Percentiles rank a stretch among this genome's conserved stretches.
phyloP scores from a whole-genome alignment of 1,140 invertebrate genomes.

The Pentalonia nigronervosa region DNA sequence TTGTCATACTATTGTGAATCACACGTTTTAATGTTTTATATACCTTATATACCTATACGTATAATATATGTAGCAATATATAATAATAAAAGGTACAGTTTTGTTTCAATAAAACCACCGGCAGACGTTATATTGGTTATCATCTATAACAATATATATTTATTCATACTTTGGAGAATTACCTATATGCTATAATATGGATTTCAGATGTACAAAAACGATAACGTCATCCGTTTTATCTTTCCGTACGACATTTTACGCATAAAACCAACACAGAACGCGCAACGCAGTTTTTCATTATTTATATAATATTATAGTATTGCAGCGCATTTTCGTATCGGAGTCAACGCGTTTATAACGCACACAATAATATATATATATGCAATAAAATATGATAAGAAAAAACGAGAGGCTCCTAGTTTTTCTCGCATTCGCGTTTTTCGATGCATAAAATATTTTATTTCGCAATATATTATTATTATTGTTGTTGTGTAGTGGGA shows the following conservation, averaged over 20 bases:
- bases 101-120: background rate
- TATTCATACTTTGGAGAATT: background rate
- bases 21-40: background rate
- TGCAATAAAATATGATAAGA: background rate
- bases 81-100: background rate
- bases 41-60: no score
- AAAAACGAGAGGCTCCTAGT: background rate
- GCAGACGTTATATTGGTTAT: background rate
- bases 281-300: background rate
- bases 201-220: background rate
- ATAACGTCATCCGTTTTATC: background rate
- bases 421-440: background rate
- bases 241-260: background rate
- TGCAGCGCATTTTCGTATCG: no score
- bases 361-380: no score
- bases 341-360: no score
- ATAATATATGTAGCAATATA: no score
- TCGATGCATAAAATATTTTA: background rate
- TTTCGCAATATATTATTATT: background rate
- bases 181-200: background rate
- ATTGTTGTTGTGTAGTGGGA: background rate
- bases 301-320: background rate
- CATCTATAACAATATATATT: background rate
- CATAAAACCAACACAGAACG: background rate
- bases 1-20: background rate